phyloP scores from a whole-genome alignment of 2,888 invertebrate genomes.

The Chironomus tentans region DNA sequence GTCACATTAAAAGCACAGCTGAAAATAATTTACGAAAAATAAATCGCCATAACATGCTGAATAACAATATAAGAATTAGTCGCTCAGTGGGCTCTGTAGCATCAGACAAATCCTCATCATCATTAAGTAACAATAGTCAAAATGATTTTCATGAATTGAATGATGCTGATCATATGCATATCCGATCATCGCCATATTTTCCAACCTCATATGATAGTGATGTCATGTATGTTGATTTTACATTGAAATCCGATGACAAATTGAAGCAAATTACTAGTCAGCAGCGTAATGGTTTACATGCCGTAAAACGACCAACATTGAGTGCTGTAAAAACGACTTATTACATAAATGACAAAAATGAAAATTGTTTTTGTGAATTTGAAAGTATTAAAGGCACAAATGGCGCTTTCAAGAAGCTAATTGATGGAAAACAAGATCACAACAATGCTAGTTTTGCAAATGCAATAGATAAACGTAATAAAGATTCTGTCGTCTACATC shows the following conservation, averaged over 20 bases:
- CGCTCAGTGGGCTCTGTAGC: not conserved
- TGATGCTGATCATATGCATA: constrained; percentile 24
- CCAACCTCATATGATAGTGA: constrained; percentile 32
- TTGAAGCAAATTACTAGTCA: not conserved
- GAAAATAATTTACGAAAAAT: not conserved
- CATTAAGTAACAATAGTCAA: constrained; percentile 24
- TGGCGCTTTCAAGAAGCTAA: constrained; percentile 34
- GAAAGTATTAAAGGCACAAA: constrained; percentile 31
- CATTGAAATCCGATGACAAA: constrained; percentile 35
- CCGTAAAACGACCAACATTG: not conserved
- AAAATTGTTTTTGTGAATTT: constrained; percentile 31
- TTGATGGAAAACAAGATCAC: constrained; percentile 28
- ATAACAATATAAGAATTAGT: not conserved
- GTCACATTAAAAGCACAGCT: not conserved
- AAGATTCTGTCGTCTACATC: constrained; percentile 51
- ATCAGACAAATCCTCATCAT: constrained; percentile 1
- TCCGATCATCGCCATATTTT: constrained; percentile 2
- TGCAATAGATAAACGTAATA: constrained; percentile 28
- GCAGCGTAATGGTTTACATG: not conserved
- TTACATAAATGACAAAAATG: constrained; percentile 11
- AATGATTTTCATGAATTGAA: not conserved
- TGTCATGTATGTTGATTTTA: constrained; percentile 42
- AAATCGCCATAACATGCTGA: not conserved
- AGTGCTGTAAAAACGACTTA: constrained; percentile 8
- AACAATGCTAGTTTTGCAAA: constrained; percentile 28